A percentile compares a stretch with the other conserved stretches of the same genome.
These are phyloP conservation scores for Epistrophe eligans DNA, from an alignment of 2,888 invertebrate genomes.

Conservation along the genomic window DNA sequence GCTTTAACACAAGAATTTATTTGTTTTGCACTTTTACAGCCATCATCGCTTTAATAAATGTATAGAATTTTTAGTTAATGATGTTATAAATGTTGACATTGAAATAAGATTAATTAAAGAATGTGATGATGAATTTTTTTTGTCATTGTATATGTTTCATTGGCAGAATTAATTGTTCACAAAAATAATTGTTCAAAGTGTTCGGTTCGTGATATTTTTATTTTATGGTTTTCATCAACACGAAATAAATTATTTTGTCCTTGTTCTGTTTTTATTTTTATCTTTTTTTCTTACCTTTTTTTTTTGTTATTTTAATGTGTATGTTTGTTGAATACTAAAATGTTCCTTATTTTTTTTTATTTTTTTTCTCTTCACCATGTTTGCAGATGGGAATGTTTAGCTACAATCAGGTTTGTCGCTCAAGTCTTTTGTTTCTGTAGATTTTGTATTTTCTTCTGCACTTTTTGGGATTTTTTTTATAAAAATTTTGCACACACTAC, in stretches of 20 bases:
- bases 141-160: slow-evolving; percentile 20
- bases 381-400: slow-evolving; percentile 83
- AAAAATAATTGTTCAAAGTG: slow-evolving; percentile 11
- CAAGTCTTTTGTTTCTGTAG: slow-evolving; percentile 81
- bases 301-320: slow-evolving; percentile 23
- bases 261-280: slow-evolving; percentile 54
- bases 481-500: slow-evolving; percentile 53
- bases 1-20: not conserved
- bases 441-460: slow-evolving; percentile 31
- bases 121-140: not conserved
- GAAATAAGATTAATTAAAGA: slow-evolving; percentile 12
- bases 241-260: slow-evolving; percentile 44
- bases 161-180: slow-evolving; percentile 43
- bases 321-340: slow-evolving; percentile 51
- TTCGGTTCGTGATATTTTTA: slow-evolving; percentile 2
- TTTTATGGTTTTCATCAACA: slow-evolving; percentile 11
- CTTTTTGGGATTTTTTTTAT: slow-evolving; percentile 14
- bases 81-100: slow-evolving; percentile 1
- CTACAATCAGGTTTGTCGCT: slow-evolving; percentile 83
- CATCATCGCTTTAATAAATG: not conserved
- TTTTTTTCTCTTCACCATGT: slow-evolving; percentile 69
- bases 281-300: slow-evolving; percentile 1
- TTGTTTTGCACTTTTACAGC: slow-evolving; percentile 2
- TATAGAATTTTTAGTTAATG: slow-evolving; percentile 1
- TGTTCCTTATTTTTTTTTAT: slow-evolving; percentile 36